Base-by-base conservation (phyloP, 2,888 invertebrate genomes). In the Drosophila merina region DNA sequence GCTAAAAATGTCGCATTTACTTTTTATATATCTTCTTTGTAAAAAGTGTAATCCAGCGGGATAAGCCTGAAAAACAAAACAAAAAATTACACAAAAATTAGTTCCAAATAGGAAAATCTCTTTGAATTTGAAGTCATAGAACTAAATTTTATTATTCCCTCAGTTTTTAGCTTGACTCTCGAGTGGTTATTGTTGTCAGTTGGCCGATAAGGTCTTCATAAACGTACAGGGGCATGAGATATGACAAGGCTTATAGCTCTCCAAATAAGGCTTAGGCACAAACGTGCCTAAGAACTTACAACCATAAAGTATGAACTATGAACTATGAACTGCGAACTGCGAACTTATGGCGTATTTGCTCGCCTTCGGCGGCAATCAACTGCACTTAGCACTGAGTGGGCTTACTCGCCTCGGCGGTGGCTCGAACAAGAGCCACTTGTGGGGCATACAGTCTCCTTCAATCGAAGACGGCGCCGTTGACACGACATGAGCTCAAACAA, bases 181-280 rank as follows among this genome's bases (percentile, higher is more conserved):
- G 49, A 82, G 82, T 86, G 87, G 76, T 78, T 84, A 84, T 86
- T 86, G 82, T 82, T 82, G 87, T 86, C 87, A 72, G 70, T 57
- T 59, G 64, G 62, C 67, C 66, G 74, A 76, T 83, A 33, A 48
- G 20, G 14, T 36, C 28, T 25, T 40, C 28, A 56, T 70, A 73
- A 74, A 50, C 40, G 63, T 63, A 44, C 28, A 30, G 36, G 54
- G 36, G 47, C 66, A 72, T 77, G 85, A 86, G 76, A 80, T 84
- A 82, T 84, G 78, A 77, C 68, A 59, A 30, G 71, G 67, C 72
- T 72, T 70, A 74, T 59, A 50, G 45, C 49, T 64, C 70, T 44
- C 64, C 28, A 73, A 73, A 76, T 71, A 49, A 49, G 56, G 58
- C 76, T 78, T 64, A 81, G 60, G 60, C 66, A 12, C 20, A 8